A percentile compares a stretch with the other conserved stretches of the same genome.
These are phyloP conservation scores for Phengaris alcon DNA, from an alignment of 2,888 invertebrate species.

Conservation along the genomic window DNA sequence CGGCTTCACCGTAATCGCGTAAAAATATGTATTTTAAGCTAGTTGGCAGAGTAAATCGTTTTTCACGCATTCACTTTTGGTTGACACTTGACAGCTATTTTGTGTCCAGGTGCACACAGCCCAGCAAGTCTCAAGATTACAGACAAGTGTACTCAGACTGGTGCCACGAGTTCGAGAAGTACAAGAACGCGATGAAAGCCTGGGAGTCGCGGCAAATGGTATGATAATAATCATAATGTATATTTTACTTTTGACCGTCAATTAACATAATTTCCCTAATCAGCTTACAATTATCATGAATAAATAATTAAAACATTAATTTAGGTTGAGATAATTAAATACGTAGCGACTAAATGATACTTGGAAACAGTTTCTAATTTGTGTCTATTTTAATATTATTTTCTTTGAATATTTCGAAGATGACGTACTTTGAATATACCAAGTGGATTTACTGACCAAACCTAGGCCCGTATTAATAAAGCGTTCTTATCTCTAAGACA, in stretches of 20 bases:
- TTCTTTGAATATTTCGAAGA: neutral
- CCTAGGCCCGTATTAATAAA: too few relatives aligned
- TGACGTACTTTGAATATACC: neutral
- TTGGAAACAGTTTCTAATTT: neutral
- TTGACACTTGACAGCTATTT: neutral
- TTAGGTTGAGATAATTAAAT: constrained; percentile 10
- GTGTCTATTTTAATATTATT: neutral
- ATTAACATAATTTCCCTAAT: constrained; percentile 24
- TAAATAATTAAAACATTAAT: constrained; percentile 8
- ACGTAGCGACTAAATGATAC: neutral
- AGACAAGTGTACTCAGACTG: constrained; percentile 84
- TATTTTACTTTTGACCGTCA: constrained; percentile 29
- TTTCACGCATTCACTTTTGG: too few relatives aligned
- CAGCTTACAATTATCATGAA: constrained; percentile 4
- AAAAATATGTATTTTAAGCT: too few relatives aligned
- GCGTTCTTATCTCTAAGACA: too few relatives aligned
- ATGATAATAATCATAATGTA: constrained; percentile 43
- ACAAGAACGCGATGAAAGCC: constrained; percentile 82
- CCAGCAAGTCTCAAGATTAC: constrained; percentile 79
- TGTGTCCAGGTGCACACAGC: constrained; percentile 72
- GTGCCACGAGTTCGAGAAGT: constrained; percentile 86
- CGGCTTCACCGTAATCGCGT: too few relatives aligned
- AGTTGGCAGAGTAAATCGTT: too few relatives aligned
- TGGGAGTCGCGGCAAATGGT: constrained; percentile 82
- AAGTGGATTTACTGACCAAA: neutral